Evolutionary conservation across 2,888 invertebrate species (phyloP).

Genomic region (Thumatha senex): DNA sequence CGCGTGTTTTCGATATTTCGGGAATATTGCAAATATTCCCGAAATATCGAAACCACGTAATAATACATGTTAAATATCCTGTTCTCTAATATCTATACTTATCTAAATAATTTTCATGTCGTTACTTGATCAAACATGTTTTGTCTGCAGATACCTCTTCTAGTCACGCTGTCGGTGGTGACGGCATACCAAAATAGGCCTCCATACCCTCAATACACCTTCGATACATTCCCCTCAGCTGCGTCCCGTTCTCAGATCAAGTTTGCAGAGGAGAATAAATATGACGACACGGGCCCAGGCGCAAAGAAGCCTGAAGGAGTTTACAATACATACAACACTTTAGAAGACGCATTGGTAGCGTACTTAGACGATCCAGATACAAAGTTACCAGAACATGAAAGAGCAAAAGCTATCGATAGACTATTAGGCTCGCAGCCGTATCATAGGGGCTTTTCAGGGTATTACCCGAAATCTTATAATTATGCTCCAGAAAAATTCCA

Average conservation of each 20-base stretch:
- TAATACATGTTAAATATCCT: no score
- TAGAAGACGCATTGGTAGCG: slow-evolving; percentile 65
- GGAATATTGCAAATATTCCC: no score
- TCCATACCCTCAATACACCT: neutral
- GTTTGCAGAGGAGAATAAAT: slow-evolving; percentile 73
- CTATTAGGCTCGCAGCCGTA: neutral
- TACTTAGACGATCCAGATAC: slow-evolving; percentile 72
- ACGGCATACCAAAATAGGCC: slow-evolving; percentile 19
- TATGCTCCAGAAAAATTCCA: neutral
- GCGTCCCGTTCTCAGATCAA: slow-evolving; percentile 69
- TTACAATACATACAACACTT: slow-evolving; percentile 60
- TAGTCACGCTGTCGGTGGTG: slow-evolving; percentile 39
- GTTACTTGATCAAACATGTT: no score
- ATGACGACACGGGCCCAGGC: slow-evolving; percentile 76
- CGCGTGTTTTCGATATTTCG: no score
- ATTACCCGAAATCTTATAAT: neutral
- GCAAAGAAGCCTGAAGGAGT: slow-evolving; percentile 59
- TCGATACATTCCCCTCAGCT: slow-evolving; percentile 40
- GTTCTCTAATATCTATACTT: no score
- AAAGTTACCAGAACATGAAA: slow-evolving; percentile 62
- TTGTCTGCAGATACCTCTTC: slow-evolving; percentile 45
- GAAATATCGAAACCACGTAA: no score
- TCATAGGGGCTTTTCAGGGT: neutral
- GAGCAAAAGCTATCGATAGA: slow-evolving; percentile 47
- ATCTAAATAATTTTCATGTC: no score